Evolutionary conservation across 1,140 invertebrate species (phyloP), one percentile per base, ranked within the genome.

Genomic region (Caenorhabditis latens): DNA sequence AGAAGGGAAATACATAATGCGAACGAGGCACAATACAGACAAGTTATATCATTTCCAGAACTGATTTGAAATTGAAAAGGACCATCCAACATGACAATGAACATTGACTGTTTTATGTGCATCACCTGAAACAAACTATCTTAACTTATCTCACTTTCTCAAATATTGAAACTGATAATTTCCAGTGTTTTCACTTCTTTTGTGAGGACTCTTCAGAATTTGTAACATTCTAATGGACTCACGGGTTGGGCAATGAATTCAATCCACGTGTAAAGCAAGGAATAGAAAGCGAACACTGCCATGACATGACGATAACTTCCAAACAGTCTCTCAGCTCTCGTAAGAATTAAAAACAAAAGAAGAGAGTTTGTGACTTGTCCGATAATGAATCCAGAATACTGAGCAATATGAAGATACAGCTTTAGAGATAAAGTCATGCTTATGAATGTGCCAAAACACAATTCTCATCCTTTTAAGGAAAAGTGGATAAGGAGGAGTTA

Each of bases 301-400:
- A 65, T 65, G 0, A 65, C 61, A 65, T 65, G 61, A 8, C 61
- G 61, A 65, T 40, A 65, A 40, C 61, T 65, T 65, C 61, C 61
- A 40, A 65, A 65, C 4, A 65, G 4, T 16, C 61, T 65, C 24
- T 65, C 61, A 40, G 61, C 61, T 65, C 61, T 32, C 9, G 61
- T 65, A 9, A 65, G 61, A 13, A 65, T 65, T 9, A 65, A 16
- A 13, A 65, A 65, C 32, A 65, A 16, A 65, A 65, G 61, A 40
- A 21, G 40, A 13, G 61, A 65, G 32, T 65, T 65, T 5, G 61
- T 65, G 11, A 65, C 9, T 65, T 65, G 61, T 13, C 61, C 61
- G 40, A 65, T 9, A 4, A 65, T 65, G 24, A 65, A 65, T 40
- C 61, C 61, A 40, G 24, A 9, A 40, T 65, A 65, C 16, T 65